Conservation (phyloP, 2,113 vertebrate species). For the Eira barbara region DNA sequence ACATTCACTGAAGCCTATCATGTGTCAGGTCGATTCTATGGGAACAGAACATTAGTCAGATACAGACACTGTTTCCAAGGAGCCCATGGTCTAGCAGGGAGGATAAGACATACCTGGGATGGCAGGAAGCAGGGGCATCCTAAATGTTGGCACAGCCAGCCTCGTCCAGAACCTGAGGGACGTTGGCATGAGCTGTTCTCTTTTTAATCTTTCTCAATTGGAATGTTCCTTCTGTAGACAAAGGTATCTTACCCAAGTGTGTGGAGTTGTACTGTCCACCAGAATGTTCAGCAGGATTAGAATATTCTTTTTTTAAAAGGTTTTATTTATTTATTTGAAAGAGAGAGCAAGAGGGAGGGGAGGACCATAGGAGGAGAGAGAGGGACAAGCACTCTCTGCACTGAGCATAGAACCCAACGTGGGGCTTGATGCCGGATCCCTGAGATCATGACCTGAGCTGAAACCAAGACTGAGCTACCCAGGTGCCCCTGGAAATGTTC, state of each 20-base stretch:
- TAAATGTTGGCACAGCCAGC: not conserved
- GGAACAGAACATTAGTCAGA: not conserved
- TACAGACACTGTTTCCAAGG: not conserved
- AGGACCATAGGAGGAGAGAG: not conserved
- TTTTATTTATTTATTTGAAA: not conserved
- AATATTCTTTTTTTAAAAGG: not conserved
- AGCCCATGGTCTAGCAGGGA: not conserved
- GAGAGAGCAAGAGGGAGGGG: not conserved
- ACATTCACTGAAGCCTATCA: not conserved
- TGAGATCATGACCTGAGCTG: not conserved
- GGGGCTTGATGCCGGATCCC: not conserved
- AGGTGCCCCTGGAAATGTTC: not conserved
- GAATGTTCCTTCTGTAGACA: not conserved
- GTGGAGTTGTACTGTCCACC: not conserved
- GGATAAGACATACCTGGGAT: not conserved
- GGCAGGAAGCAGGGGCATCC: not conserved
- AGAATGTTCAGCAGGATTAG: not conserved
- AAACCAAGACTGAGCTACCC: not conserved
- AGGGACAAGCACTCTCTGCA: not conserved
- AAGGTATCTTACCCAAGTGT: not conserved
- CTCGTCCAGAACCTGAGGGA: not conserved
- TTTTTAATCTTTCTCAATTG: not conserved
- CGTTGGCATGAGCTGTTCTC: rapidly evolving
- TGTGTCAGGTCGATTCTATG: not conserved
- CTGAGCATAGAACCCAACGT: not conserved